Evolutionary conservation across 2,797 vertebrate genomes (phyloP), one percentile per base, ranked within the genome.

Genomic region (Gymnothorax javanicus): DNA sequence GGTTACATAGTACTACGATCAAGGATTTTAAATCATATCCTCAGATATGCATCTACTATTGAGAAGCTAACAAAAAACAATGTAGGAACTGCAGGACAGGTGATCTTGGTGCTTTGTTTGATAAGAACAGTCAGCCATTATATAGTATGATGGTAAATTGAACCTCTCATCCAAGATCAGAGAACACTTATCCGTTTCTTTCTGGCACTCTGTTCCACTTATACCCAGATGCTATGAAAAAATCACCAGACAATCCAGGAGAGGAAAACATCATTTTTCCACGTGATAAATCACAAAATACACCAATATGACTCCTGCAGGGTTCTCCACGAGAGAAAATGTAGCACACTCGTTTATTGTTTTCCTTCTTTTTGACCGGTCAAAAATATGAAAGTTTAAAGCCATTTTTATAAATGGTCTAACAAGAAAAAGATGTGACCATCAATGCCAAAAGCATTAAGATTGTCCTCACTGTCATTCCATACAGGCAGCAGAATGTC

Each of bases 381-480:
- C 82, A 25, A 62, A 67, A 67, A 56, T 20, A 79, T 87, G 86
- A 71, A 86, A 75, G 62, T 52, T 81, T 87, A 27, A 54, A 88
- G 85, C 73, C 50, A n/a, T 81, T 82, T 64, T 82, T 54, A 82
- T 67, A 69, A 64, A 6, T n/a, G 83, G 52, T 57, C 59, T 88
- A 87, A 89, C 56, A 67, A 86, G 86, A 86, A 87, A 88, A 92
- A 88, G 58, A 84, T 85, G 77, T 87, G 82, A 86, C 83, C 43
- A 50, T 88, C 85, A 89, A 87, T 85, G 88, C 87, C 86, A 64
- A 27, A 71, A 84, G 69, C 83, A 79, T 90, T 85, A 88, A 85
- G 71, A 87, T 86, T 54, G 88, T 86, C 84, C 59, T 77, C 27
- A 84, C 85, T 86, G 83, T 87, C 86, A 83, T 79, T 86, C 87